Evolutionary conservation across 2,888 invertebrate species (phyloP).

Genomic region (Gnatocerus cornutus): DNA sequence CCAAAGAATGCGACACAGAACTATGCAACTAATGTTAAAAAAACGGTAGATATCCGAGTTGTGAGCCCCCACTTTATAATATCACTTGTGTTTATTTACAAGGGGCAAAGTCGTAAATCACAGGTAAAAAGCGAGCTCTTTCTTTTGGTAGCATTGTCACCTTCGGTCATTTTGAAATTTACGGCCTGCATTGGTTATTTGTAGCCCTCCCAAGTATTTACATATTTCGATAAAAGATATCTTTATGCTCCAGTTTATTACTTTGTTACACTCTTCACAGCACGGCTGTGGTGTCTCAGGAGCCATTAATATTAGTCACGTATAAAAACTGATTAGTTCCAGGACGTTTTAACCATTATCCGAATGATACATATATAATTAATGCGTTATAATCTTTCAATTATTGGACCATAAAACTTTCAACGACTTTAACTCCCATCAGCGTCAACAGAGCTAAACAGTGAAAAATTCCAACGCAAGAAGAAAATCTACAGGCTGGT

Average conservation of each 20-base stretch:
- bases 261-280: conserved; percentile 36
- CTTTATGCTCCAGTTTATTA: conserved; percentile 49
- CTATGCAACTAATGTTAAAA: conserved; percentile 36
- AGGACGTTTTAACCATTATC: conserved; percentile 44
- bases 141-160: conserved; percentile 38
- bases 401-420: conserved; percentile 47
- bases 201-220: conserved; percentile 45
- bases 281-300: conserved; percentile 36
- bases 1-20: conserved; percentile 40
- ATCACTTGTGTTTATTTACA: conserved; percentile 40
- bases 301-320: conserved; percentile 47
- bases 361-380: conserved; percentile 49
- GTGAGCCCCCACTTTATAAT: conserved; percentile 27
- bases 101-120: conserved; percentile 41
- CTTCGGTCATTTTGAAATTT: conserved; percentile 47
- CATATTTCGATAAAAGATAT: conserved; percentile 50
- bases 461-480: conserved; percentile 14
- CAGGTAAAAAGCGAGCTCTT: conserved; percentile 33
- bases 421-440: conserved; percentile 35
- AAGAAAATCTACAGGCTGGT: not conserved
- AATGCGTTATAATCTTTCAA: conserved; percentile 50
- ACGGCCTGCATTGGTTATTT: conserved; percentile 45
- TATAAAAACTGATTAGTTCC: conserved; percentile 48
- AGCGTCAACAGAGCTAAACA: conserved; percentile 9
- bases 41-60: conserved; percentile 26